These are phyloP conservation scores for Mionectes olivaceus DNA, from an alignment of 2,797 vertebrate genomes.

Conservation along the genomic window DNA sequence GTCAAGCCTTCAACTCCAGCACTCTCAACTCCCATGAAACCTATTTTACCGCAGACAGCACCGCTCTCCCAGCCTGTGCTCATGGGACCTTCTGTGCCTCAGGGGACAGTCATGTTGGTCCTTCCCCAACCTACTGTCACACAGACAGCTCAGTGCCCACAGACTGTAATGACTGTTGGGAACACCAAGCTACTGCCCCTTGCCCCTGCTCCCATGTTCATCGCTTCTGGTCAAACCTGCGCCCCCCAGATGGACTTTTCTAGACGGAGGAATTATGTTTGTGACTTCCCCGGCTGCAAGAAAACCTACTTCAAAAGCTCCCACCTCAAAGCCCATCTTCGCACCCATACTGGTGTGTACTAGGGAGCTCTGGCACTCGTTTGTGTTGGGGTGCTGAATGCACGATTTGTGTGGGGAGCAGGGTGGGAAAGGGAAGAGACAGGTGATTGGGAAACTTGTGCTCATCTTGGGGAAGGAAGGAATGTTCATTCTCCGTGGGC, in stretches of 20 bases:
- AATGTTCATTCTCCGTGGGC: background rate
- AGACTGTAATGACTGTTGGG: conserved; percentile 85
- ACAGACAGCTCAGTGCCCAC: conserved; percentile 70
- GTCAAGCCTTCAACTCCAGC: conserved; percentile 84
- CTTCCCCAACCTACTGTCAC: conserved; percentile 85
- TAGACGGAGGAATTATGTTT: conserved; percentile 92
- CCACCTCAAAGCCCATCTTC: conserved; percentile 96
- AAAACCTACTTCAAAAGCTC: conserved; percentile 99
- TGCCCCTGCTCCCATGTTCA: conserved; percentile 91
- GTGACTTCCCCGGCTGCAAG: conserved; percentile 91
- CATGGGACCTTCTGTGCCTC: conserved; percentile 86
- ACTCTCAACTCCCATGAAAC: conserved; percentile 76
- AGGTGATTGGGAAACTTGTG: background rate
- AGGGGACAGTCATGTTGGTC: conserved; percentile 93
- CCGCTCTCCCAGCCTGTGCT: conserved; percentile 82
- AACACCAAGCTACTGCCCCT: conserved; percentile 92
- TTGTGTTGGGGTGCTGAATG: background rate
- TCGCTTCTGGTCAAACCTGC: conserved; percentile 86
- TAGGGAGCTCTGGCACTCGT: background rate
- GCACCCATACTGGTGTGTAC: conserved; percentile 93
- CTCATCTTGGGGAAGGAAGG: background rate
- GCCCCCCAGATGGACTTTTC: conserved; percentile 88
- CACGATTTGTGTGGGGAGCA: rapidly evolving
- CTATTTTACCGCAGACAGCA: conserved; percentile 83
- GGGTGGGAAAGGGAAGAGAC: background rate